Conservation (phyloP, 2,113 vertebrate species). For the Bufo bufo region DNA sequence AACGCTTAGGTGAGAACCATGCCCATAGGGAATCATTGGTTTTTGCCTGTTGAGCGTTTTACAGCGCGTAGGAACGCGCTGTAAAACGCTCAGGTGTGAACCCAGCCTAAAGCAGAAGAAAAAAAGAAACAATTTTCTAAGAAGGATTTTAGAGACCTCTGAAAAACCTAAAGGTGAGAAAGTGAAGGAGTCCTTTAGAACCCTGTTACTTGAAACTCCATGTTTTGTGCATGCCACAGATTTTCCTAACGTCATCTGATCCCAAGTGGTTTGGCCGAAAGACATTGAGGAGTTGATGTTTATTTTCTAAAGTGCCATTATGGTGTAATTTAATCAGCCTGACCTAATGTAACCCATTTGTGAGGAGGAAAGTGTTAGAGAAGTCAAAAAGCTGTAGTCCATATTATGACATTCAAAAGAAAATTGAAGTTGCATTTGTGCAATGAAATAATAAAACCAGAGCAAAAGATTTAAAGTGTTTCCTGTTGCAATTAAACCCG, state of each 20-base stretch:
- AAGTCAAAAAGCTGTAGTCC: neutral
- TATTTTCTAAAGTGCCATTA: slow-evolving; percentile 16
- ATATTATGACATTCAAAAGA: neutral
- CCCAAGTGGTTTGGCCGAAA: slow-evolving; percentile 9
- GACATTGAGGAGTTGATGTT: neutral
- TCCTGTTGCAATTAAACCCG: no score
- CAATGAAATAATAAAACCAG: neutral
- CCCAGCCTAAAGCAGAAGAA: neutral
- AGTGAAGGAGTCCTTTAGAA: neutral
- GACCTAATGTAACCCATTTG: neutral
- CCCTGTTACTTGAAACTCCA: neutral
- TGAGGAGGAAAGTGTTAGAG: neutral
- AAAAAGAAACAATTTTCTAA: neutral
- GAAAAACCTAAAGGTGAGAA: neutral
- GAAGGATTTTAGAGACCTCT: neutral
- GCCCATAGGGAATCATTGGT: no score
- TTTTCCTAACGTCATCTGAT: slow-evolving; percentile 15
- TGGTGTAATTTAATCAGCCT: neutral
- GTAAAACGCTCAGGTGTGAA: no score
- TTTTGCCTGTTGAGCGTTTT: no score
- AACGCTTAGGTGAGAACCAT: no score
- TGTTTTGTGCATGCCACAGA: neutral
- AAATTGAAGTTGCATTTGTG: no score
- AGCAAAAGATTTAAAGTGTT: no score
- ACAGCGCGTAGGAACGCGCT: no score